These are phyloP conservation scores for Agrotis exclamationis DNA, from an alignment of 2,888 invertebrate genomes.

Conservation along the genomic window DNA sequence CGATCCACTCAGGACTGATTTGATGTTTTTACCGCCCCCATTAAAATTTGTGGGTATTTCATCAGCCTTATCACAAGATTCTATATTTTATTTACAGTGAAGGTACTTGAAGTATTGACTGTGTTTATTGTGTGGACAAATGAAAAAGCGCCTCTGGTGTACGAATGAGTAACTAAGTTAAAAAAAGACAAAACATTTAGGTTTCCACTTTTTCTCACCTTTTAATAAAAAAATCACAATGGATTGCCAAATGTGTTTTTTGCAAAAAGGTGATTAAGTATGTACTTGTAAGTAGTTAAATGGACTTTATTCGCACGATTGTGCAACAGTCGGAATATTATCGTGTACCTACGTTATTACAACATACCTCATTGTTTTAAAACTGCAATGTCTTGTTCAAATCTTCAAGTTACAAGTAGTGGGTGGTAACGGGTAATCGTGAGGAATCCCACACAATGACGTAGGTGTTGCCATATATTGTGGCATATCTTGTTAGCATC, in stretches of 20 bases:
- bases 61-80: too few species aligned
- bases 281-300: slow-evolving; percentile 1
- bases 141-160: too few species aligned
- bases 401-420: slow-evolving; percentile 28
- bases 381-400: slow-evolving; percentile 13
- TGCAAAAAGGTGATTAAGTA: slow-evolving; percentile 6
- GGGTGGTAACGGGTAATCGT: slow-evolving; percentile 22
- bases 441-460: slow-evolving; percentile 30
- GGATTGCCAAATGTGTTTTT: slow-evolving; percentile 13
- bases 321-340: neutral
- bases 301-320: slow-evolving; percentile 25
- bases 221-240: slow-evolving; percentile 33
- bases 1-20: too few species aligned
- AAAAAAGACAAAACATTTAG: neutral
- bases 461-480: slow-evolving; percentile 9
- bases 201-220: slow-evolving; percentile 28
- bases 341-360: neutral
- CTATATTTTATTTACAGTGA: too few species aligned
- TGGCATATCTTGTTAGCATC: slow-evolving; percentile 26
- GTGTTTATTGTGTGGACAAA: too few species aligned
- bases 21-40: too few species aligned
- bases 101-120: too few species aligned
- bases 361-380: slow-evolving; percentile 25
- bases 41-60: too few species aligned
- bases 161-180: too few species aligned